phyloP scores from a whole-genome alignment of 2,797 vertebrate species.

The Xenopus petersii region DNA sequence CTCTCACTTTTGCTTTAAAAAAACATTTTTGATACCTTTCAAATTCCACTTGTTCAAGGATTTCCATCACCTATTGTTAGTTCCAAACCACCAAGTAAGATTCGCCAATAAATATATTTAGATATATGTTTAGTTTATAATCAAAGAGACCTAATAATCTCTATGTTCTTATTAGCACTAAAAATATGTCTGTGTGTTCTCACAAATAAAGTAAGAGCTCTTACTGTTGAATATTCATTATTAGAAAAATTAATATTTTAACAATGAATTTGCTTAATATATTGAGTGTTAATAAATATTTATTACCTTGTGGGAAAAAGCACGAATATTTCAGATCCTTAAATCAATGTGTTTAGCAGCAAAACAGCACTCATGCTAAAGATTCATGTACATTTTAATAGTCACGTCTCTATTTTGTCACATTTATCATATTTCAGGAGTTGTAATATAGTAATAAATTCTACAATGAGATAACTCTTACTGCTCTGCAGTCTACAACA shows the following conservation, averaged over 20 bases:
- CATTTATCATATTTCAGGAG: background rate
- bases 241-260: background rate
- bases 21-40: slow-evolving; percentile 8
- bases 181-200: too few species aligned
- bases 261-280: background rate
- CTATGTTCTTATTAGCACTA: too few species aligned
- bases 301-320: too few species aligned
- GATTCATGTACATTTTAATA: slow-evolving; percentile 1
- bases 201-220: too few species aligned
- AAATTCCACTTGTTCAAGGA: slow-evolving; percentile 13
- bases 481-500: slow-evolving; percentile 54
- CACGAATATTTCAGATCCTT: background rate
- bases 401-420: background rate
- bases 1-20: slow-evolving; percentile 21
- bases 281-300: background rate
- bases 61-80: slow-evolving; percentile 3
- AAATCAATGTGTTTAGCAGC: background rate
- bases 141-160: too few species aligned
- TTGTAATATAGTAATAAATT: slow-evolving; percentile 17
- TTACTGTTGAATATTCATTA: too few species aligned
- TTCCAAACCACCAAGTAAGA: slow-evolving; percentile 1
- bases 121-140: too few species aligned
- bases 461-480: slow-evolving; percentile 16
- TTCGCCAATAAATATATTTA: too few species aligned
- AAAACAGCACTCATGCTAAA: too few species aligned